Evolutionary conservation across 1,140 invertebrate species (phyloP), one percentile per base, ranked within the genome.

Genomic region (Chymomyza costata): DNA sequence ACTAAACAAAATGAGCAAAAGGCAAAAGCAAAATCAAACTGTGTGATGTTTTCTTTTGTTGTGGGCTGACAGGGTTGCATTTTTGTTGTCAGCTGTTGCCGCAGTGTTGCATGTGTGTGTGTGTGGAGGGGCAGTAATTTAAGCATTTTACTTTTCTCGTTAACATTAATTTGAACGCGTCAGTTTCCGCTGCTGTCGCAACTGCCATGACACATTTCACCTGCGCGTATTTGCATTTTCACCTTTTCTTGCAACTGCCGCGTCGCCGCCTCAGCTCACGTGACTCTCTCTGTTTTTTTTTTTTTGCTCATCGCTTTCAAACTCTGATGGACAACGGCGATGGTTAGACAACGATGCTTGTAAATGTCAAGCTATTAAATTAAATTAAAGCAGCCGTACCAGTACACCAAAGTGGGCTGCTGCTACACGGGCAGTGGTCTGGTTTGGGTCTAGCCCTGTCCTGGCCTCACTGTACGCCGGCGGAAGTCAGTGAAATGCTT

Each of bases 131-230:
- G 57, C 51, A 60, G 47, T 52, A 66, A 63, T 66, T 66, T 58
- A 63, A 63, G 15, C 58, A 65, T 65, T 65, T 65, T 62, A 63
- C 53, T 65, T 65, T 50, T 43, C 63, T 65, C 63, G 63, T 65
- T 65, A 66, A 62, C 59, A 63, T 66, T 66, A 66, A 66, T 66
- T 63, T 66, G 43, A 48, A 40, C 49, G 49, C 35, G n/a, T n/a
- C 63, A 52, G 59, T 53, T 66, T 63, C 59, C 63, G 53, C n/a
- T 28, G 25, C 25, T 34, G 32, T 14, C 32, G 13, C 3, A 34
- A 10, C 6, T 34, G 13, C 6, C 25, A 25, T 5, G 21, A 8
- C 21, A 25, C 3, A 25, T n/a, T n/a, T n/a, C n/a, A n/a, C n/a
- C n/a, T n/a, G n/a, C n/a, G n/a, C n/a, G n/a, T n/a, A n/a, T n/a